Conservation (phyloP, 2,888 invertebrate genomes). For the Omphaloscelis lunosa region DNA sequence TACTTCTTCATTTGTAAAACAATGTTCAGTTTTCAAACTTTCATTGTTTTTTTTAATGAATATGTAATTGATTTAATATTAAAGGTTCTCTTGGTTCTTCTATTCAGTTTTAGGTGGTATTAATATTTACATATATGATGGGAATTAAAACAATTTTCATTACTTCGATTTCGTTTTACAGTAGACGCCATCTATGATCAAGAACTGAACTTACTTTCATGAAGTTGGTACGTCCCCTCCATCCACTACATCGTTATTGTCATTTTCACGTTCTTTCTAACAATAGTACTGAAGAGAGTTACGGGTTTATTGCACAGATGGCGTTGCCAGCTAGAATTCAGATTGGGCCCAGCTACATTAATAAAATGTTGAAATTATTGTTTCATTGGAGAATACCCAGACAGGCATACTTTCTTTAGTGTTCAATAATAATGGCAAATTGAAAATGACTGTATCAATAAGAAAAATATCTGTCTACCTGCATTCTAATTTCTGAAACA, state of each 20-base stretch:
- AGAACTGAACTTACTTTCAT: not conserved
- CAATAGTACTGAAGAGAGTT: not conserved
- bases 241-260: not conserved
- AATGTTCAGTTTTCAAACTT: not conserved
- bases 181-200: slow-evolving; percentile 42
- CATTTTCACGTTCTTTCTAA: not conserved
- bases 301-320: slow-evolving; percentile 29
- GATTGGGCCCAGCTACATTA: not conserved
- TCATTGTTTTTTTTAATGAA: not conserved
- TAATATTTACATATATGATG: not conserved
- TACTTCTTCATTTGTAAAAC: not conserved
- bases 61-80: not conserved
- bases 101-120: not conserved
- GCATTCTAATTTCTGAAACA: not conserved
- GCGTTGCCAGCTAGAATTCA: slow-evolving; percentile 3
- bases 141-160: not conserved
- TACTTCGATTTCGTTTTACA: not conserved
- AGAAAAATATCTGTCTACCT: not conserved
- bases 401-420: not conserved
- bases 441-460: not conserved
- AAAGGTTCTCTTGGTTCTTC: not conserved
- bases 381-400: not conserved
- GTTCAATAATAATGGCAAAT: not conserved
- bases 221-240: not conserved
- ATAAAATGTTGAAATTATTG: no score